These are phyloP conservation scores for Dugesia japonica DNA, from an alignment of 2,888 invertebrate species.

Conservation along the genomic window DNA sequence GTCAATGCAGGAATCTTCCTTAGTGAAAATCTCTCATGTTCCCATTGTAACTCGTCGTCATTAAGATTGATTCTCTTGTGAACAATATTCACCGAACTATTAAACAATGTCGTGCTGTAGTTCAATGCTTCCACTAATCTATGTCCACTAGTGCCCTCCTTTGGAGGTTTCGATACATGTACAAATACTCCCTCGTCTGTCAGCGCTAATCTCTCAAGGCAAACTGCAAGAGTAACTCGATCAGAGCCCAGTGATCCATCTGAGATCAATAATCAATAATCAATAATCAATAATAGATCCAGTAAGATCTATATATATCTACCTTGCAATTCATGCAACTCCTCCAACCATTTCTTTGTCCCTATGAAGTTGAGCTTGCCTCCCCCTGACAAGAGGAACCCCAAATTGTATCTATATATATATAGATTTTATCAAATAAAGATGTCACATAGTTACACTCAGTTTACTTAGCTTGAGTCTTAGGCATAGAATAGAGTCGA, in stretches of 20 bases:
- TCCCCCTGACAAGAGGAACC: conserved; percentile 74
- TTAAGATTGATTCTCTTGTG: conserved; percentile 93
- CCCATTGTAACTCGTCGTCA: conserved; percentile 78
- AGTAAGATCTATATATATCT: conserved; percentile 35
- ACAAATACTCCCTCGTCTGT: conserved; percentile 51
- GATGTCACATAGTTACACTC: not conserved
- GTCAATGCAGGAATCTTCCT: conserved; percentile 77
- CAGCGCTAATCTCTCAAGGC: conserved; percentile 57
- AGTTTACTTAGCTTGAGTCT: conserved; percentile 52
- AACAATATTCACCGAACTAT: conserved; percentile 35
- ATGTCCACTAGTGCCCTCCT: conserved; percentile 61
- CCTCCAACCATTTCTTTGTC: conserved; percentile 83
- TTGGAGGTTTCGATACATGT: conserved; percentile 89
- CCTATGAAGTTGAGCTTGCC: conserved; percentile 86
- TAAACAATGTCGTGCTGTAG: not conserved
- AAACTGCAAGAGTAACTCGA: conserved; percentile 35
- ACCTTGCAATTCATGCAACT: conserved; percentile 74
- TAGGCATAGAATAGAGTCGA: conserved; percentile 58
- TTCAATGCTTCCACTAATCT: not conserved
- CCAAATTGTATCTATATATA: conserved; percentile 54
- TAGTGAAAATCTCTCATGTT: conserved; percentile 86
- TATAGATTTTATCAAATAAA: not conserved
- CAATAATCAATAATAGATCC: no score
- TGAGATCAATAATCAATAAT: not conserved
- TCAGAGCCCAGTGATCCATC: conserved; percentile 35